Base-by-base conservation (phyloP, 2,113 vertebrate species). In the Trematocara macrostoma region DNA sequence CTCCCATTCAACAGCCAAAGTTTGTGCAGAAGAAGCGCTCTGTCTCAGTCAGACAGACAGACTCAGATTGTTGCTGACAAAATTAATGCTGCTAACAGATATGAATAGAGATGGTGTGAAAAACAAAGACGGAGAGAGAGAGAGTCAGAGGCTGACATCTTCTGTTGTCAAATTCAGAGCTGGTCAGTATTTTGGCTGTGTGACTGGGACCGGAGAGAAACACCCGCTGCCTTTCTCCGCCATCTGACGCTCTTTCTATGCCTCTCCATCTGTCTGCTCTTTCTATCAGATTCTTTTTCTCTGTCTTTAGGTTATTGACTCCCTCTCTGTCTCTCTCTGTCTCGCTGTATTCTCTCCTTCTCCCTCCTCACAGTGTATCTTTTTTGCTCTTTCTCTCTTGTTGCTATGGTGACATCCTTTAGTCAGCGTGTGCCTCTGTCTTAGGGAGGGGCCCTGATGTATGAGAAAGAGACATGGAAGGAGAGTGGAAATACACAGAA, bases 321-420 rank as follows among this genome's bases (percentile, higher is more conserved):
- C 87, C 52, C 82, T 94, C 86, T 84, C 78, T 71, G 45, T 89
- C 78, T 92, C 83, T 88, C 87, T 87, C 52, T 67, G 10, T 89
- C 83, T 88, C 56, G 35, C 85, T 93, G 71, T 88, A 78, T 88
- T 91, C 88, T 89, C 90, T 89, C 57, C 76, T 86, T 91, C 88
- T 83, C 79, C 71, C 79, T 86, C 87, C 78, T 84, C 89, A 86
- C 90, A 82, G 85, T 92, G 84, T 84, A 83, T 92, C 87, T 84
- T 93, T 87, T 93, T 90, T 78, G 57, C 87, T 92, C 84, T 89
- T 88, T 87, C 87, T 90, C 91, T 90, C 89, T 83, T 94, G 95
- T 96, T 96, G 94, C 94, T 91, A 95, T 95, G 94, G 94, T 42
- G 93, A 96, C 95, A 90, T 90, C 87, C 88, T 82, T 88, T 92